These are phyloP conservation scores for Electrona antarctica DNA, from an alignment of 2,113 vertebrate genomes.

Conservation along the genomic window DNA sequence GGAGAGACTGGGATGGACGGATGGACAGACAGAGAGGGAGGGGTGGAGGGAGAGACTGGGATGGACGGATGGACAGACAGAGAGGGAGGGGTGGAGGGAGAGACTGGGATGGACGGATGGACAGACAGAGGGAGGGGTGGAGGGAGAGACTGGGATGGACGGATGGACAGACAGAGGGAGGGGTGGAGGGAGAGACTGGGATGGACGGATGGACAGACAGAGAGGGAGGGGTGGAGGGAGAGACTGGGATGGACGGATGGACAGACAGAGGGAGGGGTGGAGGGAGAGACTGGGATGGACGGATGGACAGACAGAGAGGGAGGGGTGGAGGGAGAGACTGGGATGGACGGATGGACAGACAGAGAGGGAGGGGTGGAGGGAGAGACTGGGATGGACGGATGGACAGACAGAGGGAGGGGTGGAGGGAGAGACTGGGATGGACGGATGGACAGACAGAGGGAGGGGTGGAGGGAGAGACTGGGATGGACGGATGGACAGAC, in stretches of 20 bases:
- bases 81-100: constrained; percentile 1
- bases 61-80: no score
- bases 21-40: no score
- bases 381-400: not conserved
- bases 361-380: not conserved
- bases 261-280: not conserved
- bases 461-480: constrained; percentile 9
- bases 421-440: not conserved
- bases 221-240: constrained; percentile 1
- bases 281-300: not conserved
- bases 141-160: not conserved
- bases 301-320: no score
- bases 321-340: not conserved
- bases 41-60: not conserved
- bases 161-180: no score
- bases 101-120: not conserved
- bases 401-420: not conserved
- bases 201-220: no score
- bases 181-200: not conserved
- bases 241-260: not conserved
- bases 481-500: no score
- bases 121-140: not conserved
- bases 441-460: no score
- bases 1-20: not conserved
- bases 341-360: no score